phyloP scores from a whole-genome alignment of 2,888 invertebrate species.

The Sialis lutaria region DNA sequence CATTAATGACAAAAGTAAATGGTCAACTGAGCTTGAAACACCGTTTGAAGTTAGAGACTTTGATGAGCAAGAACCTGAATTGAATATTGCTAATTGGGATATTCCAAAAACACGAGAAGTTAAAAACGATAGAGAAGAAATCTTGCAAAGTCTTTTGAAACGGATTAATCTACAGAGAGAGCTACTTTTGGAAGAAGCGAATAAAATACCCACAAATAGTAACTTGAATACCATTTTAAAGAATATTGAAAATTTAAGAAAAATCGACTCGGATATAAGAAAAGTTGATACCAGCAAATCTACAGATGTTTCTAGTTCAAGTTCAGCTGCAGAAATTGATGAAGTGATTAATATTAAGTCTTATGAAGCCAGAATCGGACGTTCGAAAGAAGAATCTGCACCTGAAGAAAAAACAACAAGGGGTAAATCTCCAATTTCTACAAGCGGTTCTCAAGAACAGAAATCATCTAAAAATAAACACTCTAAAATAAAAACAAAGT shows the following conservation, averaged over 20 bases:
- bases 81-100: slow-evolving; percentile 13
- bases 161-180: slow-evolving; percentile 22
- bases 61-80: slow-evolving; percentile 5
- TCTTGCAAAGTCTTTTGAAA: slow-evolving; percentile 20
- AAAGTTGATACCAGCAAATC: too few species aligned
- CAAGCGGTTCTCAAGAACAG: not conserved
- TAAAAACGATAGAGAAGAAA: not conserved
- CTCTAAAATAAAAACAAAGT: too few species aligned
- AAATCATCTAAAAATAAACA: too few species aligned
- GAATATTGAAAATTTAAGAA: slow-evolving; percentile 9
- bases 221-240: slow-evolving; percentile 13
- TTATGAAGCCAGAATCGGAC: too few species aligned
- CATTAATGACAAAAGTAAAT: too few species aligned
- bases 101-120: not conserved
- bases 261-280: not conserved
- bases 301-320: too few species aligned
- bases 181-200: slow-evolving; percentile 20
- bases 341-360: too few species aligned
- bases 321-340: too few species aligned
- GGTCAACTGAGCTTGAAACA: slow-evolving; percentile 5
- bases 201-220: slow-evolving; percentile 17
- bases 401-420: not conserved
- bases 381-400: not conserved
- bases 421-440: not conserved
- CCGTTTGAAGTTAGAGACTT: slow-evolving; percentile 10